Evolutionary conservation across 2,797 vertebrate species (phyloP).

Genomic region (Rhodeus uyekii): DNA sequence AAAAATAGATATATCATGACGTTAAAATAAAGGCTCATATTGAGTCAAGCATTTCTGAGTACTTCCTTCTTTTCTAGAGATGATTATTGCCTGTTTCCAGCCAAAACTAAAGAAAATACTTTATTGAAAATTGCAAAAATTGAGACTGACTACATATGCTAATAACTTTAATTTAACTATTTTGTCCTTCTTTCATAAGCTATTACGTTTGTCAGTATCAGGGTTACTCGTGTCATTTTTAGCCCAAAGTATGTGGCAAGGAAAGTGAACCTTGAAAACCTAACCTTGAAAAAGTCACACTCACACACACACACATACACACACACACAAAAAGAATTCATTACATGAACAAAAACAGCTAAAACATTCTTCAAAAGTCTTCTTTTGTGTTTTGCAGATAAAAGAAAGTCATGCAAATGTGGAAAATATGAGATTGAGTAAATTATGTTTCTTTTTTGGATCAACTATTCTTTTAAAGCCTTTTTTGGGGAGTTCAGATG

Average conservation of each 20-base stretch:
- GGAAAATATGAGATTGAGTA: not conserved
- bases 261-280: too few relatives aligned
- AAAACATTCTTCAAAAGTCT: not conserved
- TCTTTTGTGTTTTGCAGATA: not conserved
- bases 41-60: not conserved
- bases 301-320: too few relatives aligned
- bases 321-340: too few relatives aligned
- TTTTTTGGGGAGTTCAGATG: not conserved
- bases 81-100: not conserved
- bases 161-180: not conserved
- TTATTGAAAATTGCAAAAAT: not conserved
- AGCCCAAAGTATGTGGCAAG: not conserved
- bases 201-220: not conserved
- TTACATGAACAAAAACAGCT: not conserved
- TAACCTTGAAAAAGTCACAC: too few relatives aligned
- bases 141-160: not conserved
- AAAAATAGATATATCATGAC: not conserved
- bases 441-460: not conserved
- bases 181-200: not conserved
- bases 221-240: not conserved
- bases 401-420: not conserved
- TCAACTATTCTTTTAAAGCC: not conserved
- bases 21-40: not conserved
- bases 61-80: not conserved
- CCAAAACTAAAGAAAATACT: not conserved